A percentile compares a stretch with the other conserved stretches of the same genome.
Conservation (phyloP, 2,797 vertebrate species). For the Hozukius guyotensis region DNA sequence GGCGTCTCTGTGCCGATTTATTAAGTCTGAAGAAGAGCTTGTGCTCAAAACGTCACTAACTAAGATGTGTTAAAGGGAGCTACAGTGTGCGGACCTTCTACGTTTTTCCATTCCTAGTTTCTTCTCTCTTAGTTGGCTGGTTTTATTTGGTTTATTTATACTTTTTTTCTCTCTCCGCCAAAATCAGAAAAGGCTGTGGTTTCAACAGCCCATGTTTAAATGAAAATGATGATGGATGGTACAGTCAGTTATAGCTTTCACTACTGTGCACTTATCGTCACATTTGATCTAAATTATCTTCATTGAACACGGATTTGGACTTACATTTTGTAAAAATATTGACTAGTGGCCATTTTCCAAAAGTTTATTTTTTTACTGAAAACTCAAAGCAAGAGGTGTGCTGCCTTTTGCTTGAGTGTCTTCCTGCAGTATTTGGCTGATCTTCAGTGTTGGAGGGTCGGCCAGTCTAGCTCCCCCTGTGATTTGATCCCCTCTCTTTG, state of each 20-base stretch:
- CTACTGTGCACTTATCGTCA: neutral
- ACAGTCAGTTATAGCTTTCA: neutral
- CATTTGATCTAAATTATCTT: neutral
- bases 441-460: neutral
- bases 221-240: neutral
- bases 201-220: neutral
- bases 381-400: neutral
- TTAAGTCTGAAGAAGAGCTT: no score
- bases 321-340: neutral
- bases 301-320: neutral
- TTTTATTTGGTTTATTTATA: neutral
- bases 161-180: neutral
- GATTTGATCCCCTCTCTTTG: slow-evolving; percentile 10
- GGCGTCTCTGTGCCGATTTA: no score
- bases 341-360: neutral
- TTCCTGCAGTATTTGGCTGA: neutral
- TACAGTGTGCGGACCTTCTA: no score
- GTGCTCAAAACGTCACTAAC: no score
- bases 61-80: no score
- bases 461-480: neutral
- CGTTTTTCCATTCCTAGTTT: neutral
- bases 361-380: neutral
- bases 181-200: neutral
- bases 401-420: neutral
- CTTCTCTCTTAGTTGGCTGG: neutral